Base-by-base conservation (phyloP, 2,888 invertebrate species). In the Papilio demoleus region DNA sequence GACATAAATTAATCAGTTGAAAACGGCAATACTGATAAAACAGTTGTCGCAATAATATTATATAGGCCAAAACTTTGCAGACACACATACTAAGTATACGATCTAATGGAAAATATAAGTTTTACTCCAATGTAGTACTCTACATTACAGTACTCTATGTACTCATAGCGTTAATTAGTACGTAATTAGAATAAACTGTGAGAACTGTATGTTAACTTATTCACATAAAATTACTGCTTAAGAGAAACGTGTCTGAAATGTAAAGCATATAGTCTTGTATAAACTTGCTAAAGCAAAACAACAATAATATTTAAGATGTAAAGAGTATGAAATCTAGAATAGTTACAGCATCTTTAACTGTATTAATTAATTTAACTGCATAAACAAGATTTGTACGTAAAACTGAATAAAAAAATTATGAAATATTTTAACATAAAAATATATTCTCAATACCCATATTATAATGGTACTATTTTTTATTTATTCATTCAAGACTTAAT, bases 61-160 rank as follows among this genome's bases (percentile, higher is more conserved):
- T 11, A 9, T 27, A 31, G 53, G 31, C 8, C n/a, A 31, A 19
- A 56, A 56, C 53, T 53, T 56, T 11, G 53, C 53, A 56, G 53
- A 56, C 53, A 56, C 31, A n/a, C 11, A n/a, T 31, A 53, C 50
- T 53, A 17, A 40, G 38, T 59, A 24, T n/a, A n/a, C n/a, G n/a
- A 38, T 60, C 8, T 38, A 60, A 60, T 38, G 60, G 27, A 60
- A 40, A 60, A 60, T 60, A 60, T 60, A 60, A 60, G 22, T 60
- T 31, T 38, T 27, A 9, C 24, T 9, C n/a, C n/a, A n/a, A n/a
- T n/a, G n/a, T 24, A 40, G 27, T n/a, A 40, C n/a, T n/a, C n/a
- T n/a, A n/a, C n/a, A n/a, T n/a, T 24, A 24, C 60, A 36, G 36
- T 11, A n/a, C 38, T 3, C 22, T 22, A 24, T 9, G 40, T 22